Base-by-base conservation (phyloP, 2,113 vertebrate genomes). In the Sitta europaea region DNA sequence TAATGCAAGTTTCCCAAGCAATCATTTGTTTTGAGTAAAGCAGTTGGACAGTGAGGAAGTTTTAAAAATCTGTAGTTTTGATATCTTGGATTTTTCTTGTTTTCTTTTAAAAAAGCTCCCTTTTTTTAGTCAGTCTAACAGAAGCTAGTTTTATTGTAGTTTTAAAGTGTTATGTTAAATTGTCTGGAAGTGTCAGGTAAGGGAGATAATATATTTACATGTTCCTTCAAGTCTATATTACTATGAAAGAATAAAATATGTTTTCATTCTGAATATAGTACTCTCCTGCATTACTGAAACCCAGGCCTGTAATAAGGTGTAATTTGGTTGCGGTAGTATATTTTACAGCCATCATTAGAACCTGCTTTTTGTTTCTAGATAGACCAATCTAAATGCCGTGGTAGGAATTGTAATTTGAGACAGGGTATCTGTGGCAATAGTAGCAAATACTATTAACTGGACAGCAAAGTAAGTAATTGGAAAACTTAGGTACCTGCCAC, bases 41-140 rank as follows among this genome's bases (percentile, higher is more conserved):
- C 24, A 83, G 16, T 50, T 61, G 58, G 48, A 29, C 5, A 9
- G 3, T 25, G 17, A 61, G 23, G 17, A 21, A 33, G 14, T 57
- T 20, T 29, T 14, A 7, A 35, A 57, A 84, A 15, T 8, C 6
- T 42, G 73, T 33, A 14, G 29, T 11, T 33, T 71, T 0, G 0
- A 0, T 58, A 18, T 17, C 4, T 65, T 28, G 12, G 3, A 8
- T 21, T 65, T 35, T 48, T 43, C 38, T 13, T 62, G 28, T 53
- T 18, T 48, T 82, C 2, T 47, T n/a, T 11, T 3, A n/a, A 5
- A 2, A 21, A 27, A 72, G 3, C 3, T 40, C 0, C 0, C 28
- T 35, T 20, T 57, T 57, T 86, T 33, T 1, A 53, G 40, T 48
- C 4, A 45, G 23, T 62, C 1, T 65, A 38, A 18, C 8, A 75